Percentiles rank a stretch among this genome's conserved stretches.
These are phyloP conservation scores for Brachymystax lenok DNA, from an alignment of 2,797 vertebrate genomes.

Conservation along the genomic window DNA sequence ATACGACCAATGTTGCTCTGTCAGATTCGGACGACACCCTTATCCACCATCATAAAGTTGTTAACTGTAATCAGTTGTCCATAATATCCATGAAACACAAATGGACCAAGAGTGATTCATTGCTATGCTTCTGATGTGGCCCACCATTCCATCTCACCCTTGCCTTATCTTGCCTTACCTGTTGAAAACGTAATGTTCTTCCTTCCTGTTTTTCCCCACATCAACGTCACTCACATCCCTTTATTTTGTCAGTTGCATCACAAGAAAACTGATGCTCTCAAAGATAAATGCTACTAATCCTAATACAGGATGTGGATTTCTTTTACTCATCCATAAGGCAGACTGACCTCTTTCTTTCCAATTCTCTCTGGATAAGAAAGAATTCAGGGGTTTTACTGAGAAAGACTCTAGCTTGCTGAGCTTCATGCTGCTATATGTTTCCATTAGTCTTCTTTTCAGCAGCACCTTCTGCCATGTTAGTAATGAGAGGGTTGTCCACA, in stretches of 20 bases:
- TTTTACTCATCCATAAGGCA: slow-evolving; percentile 47
- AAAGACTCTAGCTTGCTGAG: slow-evolving; percentile 35
- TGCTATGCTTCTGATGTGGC: neutral
- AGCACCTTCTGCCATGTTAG: neutral
- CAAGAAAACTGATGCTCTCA: slow-evolving; percentile 40
- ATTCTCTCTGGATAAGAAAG: slow-evolving; percentile 30
- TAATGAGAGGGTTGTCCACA: neutral
- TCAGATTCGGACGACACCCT: neutral
- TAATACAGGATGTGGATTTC: slow-evolving; percentile 38
- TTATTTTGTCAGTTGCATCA: slow-evolving; percentile 23
- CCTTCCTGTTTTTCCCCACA: slow-evolving; percentile 9
- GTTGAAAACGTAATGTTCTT: slow-evolving; percentile 3
- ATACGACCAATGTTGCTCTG: neutral
- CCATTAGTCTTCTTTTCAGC: slow-evolving; percentile 5
- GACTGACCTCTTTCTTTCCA: slow-evolving; percentile 45
- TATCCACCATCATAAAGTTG: neutral
- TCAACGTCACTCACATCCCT: slow-evolving; percentile 25
- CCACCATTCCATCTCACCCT: neutral
- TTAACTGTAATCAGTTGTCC: neutral
- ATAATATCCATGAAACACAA: neutral
- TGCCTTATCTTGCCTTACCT: neutral
- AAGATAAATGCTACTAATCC: slow-evolving; percentile 20
- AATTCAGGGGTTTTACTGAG: slow-evolving; percentile 56
- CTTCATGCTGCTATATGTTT: slow-evolving; percentile 26
- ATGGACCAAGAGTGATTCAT: neutral